Evolutionary conservation across 2,888 invertebrate genomes (phyloP).

Genomic region (Morpho achilles): DNA sequence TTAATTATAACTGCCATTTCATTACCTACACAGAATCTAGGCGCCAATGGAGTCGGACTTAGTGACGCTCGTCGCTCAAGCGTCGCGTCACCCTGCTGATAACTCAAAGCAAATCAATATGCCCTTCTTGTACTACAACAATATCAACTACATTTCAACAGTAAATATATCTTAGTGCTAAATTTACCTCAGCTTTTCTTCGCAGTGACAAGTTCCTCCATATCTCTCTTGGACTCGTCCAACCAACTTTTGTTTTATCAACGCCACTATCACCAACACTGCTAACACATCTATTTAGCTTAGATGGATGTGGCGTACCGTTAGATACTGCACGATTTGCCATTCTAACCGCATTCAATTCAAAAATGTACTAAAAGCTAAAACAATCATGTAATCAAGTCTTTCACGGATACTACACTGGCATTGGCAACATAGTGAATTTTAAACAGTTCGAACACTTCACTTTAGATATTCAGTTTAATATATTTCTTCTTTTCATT

Average conservation of each 20-base stretch:
- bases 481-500: too few relatives aligned
- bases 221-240: conserved; percentile 72
- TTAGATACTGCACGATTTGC: conserved; percentile 56
- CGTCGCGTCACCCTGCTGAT: conserved; percentile 31
- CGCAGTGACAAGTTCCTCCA: conserved; percentile 72
- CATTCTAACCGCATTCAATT: conserved; percentile 53
- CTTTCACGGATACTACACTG: conserved; percentile 41
- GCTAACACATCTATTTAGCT: conserved; percentile 64
- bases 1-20: conserved; percentile 21
- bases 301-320: conserved; percentile 52
- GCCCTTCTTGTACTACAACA: conserved; percentile 10
- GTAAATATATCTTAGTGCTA: not conserved
- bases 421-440: conserved; percentile 13
- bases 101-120: conserved; percentile 37
- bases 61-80: conserved; percentile 29
- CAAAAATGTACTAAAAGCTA: conserved; percentile 7
- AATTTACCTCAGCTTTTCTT: conserved; percentile 67
- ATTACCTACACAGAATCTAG: conserved; percentile 29
- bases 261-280: conserved; percentile 61
- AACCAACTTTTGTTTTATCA: conserved; percentile 69
- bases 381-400: conserved; percentile 33
- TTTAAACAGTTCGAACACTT: conserved; percentile 14
- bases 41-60: conserved; percentile 31
- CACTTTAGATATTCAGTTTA: not conserved
- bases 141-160: conserved; percentile 2